These are phyloP conservation scores for Sebastes reedi DNA, from an alignment of 2,797 vertebrate genomes.

Conservation along the genomic window DNA sequence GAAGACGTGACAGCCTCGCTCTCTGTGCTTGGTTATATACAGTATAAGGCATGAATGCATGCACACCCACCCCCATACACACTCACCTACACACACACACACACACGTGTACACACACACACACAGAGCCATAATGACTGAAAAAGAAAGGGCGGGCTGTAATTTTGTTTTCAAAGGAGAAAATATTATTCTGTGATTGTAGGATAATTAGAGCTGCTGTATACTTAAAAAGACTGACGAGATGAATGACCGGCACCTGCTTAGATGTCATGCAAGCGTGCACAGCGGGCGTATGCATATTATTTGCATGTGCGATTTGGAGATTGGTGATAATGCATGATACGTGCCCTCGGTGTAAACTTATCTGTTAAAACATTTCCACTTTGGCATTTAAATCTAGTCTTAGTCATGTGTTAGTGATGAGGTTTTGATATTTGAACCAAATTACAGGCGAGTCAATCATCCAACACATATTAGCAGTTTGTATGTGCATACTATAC, in stretches of 20 bases:
- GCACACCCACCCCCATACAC: background rate
- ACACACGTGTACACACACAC: background rate
- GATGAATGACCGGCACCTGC: slow-evolving; percentile 55
- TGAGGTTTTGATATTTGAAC: slow-evolving; percentile 51
- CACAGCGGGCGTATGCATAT: slow-evolving; percentile 14
- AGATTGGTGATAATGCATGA: slow-evolving; percentile 51
- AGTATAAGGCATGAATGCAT: slow-evolving; percentile 11
- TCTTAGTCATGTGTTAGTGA: slow-evolving; percentile 26
- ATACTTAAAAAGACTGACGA: slow-evolving; percentile 43
- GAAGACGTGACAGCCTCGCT: slow-evolving; percentile 52
- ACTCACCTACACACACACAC: background rate
- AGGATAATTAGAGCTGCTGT: slow-evolving; percentile 59
- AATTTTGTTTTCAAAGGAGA: slow-evolving; percentile 59
- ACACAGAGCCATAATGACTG: slow-evolving; percentile 25
- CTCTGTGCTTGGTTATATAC: slow-evolving; percentile 23
- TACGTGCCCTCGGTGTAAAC: slow-evolving; percentile 35
- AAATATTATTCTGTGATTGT: slow-evolving; percentile 68
- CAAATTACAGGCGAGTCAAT: slow-evolving; percentile 32
- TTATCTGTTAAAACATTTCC: slow-evolving; percentile 46
- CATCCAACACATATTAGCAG: slow-evolving; percentile 12
- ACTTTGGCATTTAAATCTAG: slow-evolving; percentile 43
- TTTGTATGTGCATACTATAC: background rate
- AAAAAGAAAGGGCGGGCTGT: slow-evolving; percentile 34
- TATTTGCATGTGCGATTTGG: slow-evolving; percentile 54
- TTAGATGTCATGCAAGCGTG: slow-evolving; percentile 41